Evolutionary conservation across 2,888 invertebrate genomes (phyloP), one percentile per base, ranked within the genome.

Genomic region (Sminthurinus aureus): DNA sequence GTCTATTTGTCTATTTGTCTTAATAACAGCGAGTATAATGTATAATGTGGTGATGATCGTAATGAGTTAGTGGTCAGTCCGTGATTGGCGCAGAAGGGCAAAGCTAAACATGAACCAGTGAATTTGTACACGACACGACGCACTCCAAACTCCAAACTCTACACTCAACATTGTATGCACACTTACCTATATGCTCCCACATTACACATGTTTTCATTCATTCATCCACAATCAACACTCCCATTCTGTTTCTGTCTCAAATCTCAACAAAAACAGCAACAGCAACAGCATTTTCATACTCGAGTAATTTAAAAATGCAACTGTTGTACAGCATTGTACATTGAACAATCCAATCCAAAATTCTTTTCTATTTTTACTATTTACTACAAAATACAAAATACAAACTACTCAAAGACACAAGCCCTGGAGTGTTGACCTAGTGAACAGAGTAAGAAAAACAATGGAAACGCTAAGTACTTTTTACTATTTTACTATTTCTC

Each of bases 61-160:
- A 80, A 71, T n/a, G 50, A 67, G 20, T 11, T 22, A 66, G 78
- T 20, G 66, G 78, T 64, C 80, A 80, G 80, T 71, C 80, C n/a
- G 80, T 24, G 80, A 80, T 71, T 71, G 80, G 80, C 51, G 80
- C 51, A 71, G 80, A 80, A 80, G 80, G 80, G 80, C 80, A 80
- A 22, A 69, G 50, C 26, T 50, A 38, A 51, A 51, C 38, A n/a
- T 51, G 11, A 50, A 18, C 18, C 2, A 3, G 12, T 51, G 18
- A 38, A 4, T 24, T 4, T 22, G 24, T 38, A 74, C 51, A 58
- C n/a, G 20, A 20, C 76, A 4, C 76, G 1, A 20, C 26, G 1
- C 71, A 20, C 71, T n/a, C n/a, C n/a, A n/a, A n/a, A 20, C 0
- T 24, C 6, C 24, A 13, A 6, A 24, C 24, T 26, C 2, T 71